Evolutionary conservation across 2,888 invertebrate species (phyloP), one percentile per base, ranked within the genome.

Genomic region (Phasia obesa): DNA sequence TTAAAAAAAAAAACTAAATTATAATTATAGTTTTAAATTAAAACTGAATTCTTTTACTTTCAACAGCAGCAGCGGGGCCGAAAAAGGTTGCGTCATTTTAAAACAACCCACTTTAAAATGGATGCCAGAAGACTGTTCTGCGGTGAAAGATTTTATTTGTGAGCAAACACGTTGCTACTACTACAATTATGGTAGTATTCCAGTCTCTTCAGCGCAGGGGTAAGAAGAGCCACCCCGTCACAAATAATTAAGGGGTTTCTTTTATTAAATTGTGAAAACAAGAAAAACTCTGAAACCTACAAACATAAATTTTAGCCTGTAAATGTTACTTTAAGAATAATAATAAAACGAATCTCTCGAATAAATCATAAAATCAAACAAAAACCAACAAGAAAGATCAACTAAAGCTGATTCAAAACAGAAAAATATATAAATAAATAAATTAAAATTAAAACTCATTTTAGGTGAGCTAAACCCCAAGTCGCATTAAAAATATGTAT

Each of bases 151-250:
- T 92, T 96, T 96, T 92, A 96, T 97, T 90, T 97, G 96, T 92
- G 96, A 97, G 92, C 96, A 96, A 93, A 96, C 96, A 84, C 94
- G 96, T 90, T 97, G 96, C 93, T 96, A 96, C 92, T 96, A 96
- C 93, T 96, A 96, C 93, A 96, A 96, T 93, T 97, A 96, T 92
- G 96, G 96, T 91, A 96, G 96, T 92, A 96, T 96, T 93, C 96
- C 96, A 91, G 96, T 96, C 90, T 96, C 96, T 91, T 95, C 96
- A 89, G 94, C 96, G 94, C 96, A 96, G 96, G 96, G 96, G 96
- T 96, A 96, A 96, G 96, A 88, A 86, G 82, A 79, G 75, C 75
- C 49, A 44, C 57, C 73, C 73, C 70, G 57, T 67, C 51, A 71
- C 17, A 67, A 51, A 49, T 51, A 31, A 55, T 62, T 51, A 23